Base-by-base conservation (phyloP, 2,888 invertebrate species). In the Heliconius charithonia region DNA sequence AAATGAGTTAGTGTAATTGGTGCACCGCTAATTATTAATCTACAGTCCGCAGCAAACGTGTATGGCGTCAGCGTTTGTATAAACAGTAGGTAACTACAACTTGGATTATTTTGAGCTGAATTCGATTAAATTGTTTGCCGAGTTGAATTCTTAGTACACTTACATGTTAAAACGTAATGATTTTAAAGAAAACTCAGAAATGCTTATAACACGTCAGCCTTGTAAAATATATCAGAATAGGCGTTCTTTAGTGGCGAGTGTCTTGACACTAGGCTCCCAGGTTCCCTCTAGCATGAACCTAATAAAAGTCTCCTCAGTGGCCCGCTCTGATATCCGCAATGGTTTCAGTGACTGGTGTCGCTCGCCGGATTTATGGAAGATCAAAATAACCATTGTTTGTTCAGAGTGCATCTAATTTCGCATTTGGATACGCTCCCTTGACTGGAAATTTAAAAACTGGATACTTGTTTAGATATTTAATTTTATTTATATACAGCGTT, bases 1-100 rank as follows among this genome's bases (percentile, higher is more conserved):
- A 83, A 81, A 73, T 81, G 70, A 83, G 83, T 84, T 83, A 83
- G 81, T 41, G 63, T 67, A 65, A 79, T 81, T 81, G 71, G 75
- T 80, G 78, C 78, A 62, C 63, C 77, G 73, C 79, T 82, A 82
- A 84, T 84, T 82, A 73, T 56, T 59, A 56, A 56, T 32, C 4
- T 9, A 16, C 41, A 45, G 25, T 16, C 22, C 4, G 22, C 29
- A 2, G 59, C n/a, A 10, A 9, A 51, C n/a, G 66, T 22, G 65
- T 51, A 71, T 75, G 75, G 27, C 62, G 51, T 75, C 75, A 75
- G 66, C 16, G 16, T 32, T 45, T 29, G 37, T 63, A 10, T 41
- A 71, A 13, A 32, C 51, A 51, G 51, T 51, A 51, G 19, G 51
- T 51, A 51, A 4, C 45, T 45, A 45, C 51, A 51, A 56, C 22